Conservation (phyloP, 2,113 vertebrate genomes). For the Ibidorhyncha struthersii region DNA sequence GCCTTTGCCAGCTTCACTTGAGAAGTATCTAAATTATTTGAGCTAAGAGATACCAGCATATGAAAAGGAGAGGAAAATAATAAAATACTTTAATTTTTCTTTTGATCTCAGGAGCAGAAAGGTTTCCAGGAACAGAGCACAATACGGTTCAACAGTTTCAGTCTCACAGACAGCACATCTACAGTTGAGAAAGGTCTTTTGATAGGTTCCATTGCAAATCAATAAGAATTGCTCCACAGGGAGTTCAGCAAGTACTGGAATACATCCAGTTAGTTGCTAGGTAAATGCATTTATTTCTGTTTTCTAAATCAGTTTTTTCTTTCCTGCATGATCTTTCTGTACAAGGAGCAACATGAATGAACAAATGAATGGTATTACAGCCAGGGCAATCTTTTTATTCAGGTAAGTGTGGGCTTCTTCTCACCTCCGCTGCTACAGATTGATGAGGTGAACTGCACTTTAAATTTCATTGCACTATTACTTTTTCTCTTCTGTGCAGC, state of each 20-base stretch:
- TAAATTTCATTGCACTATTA: neutral
- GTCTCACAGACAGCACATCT: neutral
- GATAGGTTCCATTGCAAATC: neutral
- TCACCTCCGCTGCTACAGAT: neutral
- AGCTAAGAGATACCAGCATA: neutral
- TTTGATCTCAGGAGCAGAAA: conserved; percentile 29
- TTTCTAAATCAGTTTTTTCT: neutral
- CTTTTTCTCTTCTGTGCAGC: neutral
- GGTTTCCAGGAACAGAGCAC: neutral
- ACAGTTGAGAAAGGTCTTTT: neutral
- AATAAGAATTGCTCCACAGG: neutral
- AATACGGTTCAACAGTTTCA: neutral
- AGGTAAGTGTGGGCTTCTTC: neutral
- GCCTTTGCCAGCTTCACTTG: neutral
- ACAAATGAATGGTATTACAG: neutral
- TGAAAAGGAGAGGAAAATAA: conserved; percentile 14
- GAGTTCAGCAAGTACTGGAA: conserved; percentile 1
- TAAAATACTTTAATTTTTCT: neutral
- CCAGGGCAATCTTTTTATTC: neutral
- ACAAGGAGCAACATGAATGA: neutral
- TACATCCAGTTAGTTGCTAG: neutral
- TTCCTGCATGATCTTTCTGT: neutral
- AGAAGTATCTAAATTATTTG: conserved; percentile 7
- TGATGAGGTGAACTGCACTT: neutral
- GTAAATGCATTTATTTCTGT: neutral